Base-by-base conservation (phyloP, 2,113 vertebrate species). In the Furnarius figulus region DNA sequence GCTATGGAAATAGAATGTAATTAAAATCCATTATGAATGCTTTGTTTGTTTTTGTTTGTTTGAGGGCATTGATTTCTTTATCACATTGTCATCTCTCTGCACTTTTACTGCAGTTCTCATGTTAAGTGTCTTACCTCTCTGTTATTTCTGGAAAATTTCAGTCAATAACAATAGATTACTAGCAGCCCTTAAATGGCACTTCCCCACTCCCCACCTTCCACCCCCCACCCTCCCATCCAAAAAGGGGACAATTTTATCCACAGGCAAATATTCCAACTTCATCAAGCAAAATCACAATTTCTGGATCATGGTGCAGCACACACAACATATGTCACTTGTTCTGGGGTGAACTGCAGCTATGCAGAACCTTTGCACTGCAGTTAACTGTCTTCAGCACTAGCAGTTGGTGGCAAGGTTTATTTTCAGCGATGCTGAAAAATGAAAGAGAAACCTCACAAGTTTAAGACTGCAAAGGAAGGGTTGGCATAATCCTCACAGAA, bases 191-290 rank as follows among this genome's bases (percentile, higher is more conserved):
- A 58, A 63, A 71, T 20, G 31, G 9, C 53, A 30, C 37, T 78
- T 4, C 2, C 8, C 11, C 44, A 12, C 13, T 11, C 9, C 0
- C 4, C 5, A 1, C 23, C 40, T 14, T 14, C 13, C 40, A 11
- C 40, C 40, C 14, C 40, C 40, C 13, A 9, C 11, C 5, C 28
- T 6, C 5, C n/a, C n/a, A n/a, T n/a, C n/a, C n/a, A 55, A 21
- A 56, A 81, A 55, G 20, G 7, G 13, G 18, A 66, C 78, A 59
- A n/a, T 12, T 16, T n/a, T 74, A 59, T 66, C 13, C 14, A 70
- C 19, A 47, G 33, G 12, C 7, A 85, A 42, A 59, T 70, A 89
- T 50, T 71, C 44, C 44, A 65, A 4, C 6, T 75, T 81, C 47
- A 24, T 76, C n/a, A 70, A 79, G 14, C 4, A 84, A 80, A 90